Evolutionary conservation across 2,888 invertebrate species (phyloP), one percentile per base, ranked within the genome.

Genomic region (Cetonia aurata): DNA sequence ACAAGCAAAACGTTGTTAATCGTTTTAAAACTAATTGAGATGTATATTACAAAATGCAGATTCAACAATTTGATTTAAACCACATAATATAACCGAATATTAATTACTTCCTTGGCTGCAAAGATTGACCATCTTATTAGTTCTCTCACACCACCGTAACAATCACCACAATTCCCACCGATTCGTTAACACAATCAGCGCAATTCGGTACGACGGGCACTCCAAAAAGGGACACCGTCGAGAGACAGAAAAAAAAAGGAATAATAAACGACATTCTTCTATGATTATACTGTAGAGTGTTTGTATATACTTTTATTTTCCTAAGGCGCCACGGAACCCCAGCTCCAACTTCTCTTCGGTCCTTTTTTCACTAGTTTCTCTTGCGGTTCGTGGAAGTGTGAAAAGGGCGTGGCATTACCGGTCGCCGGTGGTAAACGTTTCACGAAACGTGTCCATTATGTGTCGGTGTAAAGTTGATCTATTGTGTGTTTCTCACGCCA

Each of bases 401-500:
- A 79, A 79, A 77, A 78, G 73, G 79, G 79, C 78, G 79, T 78
- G 79, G 77, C 75, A 73, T 74, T 62, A 62, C 50, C 33, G 33
- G 50, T 48, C 62, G 48, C 48, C 62, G 25, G 25, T 42, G 33
- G 48, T 62, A 62, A 62, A 62, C 48, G 62, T 62, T 48, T 62
- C 62, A 62, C 48, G 48, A 48, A 62, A 62, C 62, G 62, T 56
- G 55, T 67, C 69, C 72, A 69, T 68, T 69, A 74, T 76, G 74
- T 75, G 75, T 75, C 75, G 69, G 75, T 72, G 70, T 71, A 76
- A 76, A 77, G 75, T 72, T 75, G 75, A 78, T 74, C 73, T 68
- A 68, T 72, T 72, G 69, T 71, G 65, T 73, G 76, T 79, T 80
- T 62, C 80, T 78, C 80, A 80, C 80, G 77, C 79, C 62, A 79